Conservation (phyloP, 2,888 invertebrate species). For the Caenorhabditis panamensis region DNA sequence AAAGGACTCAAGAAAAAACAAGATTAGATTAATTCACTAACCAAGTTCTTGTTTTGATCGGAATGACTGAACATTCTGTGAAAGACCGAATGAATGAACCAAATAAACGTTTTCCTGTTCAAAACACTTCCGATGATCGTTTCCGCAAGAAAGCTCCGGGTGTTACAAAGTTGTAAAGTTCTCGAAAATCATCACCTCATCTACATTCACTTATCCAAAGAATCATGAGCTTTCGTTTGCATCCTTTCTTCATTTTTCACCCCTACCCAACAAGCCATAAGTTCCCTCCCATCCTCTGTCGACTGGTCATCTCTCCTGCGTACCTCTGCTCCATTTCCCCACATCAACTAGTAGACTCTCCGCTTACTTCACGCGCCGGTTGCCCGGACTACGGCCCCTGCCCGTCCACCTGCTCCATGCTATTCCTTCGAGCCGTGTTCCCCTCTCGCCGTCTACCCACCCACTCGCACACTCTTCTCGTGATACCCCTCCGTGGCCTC, state of each 20-base stretch:
- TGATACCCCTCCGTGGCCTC: conserved; percentile 28
- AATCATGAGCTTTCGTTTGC: too few relatives aligned
- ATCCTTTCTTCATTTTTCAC: too few relatives aligned
- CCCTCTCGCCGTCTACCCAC: conserved; percentile 11
- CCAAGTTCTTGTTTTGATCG: too few relatives aligned
- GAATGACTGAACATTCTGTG: too few relatives aligned
- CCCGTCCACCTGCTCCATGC: conserved; percentile 17
- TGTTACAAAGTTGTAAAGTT: neutral
- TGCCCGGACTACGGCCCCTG: conserved; percentile 43
- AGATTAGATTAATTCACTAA: conserved; percentile 30
- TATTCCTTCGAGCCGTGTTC: conserved; percentile 27
- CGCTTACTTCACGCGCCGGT: conserved; percentile 16
- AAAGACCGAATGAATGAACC: neutral
- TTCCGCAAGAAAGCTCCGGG: neutral
- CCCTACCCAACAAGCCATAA: too few relatives aligned
- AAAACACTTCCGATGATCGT: neutral
- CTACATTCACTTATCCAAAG: too few relatives aligned
- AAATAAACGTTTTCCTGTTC: conserved; percentile 16
- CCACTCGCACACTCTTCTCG: conserved; percentile 22
- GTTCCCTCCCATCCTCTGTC: neutral
- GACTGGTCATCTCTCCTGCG: conserved; percentile 22
- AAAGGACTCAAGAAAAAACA: conserved; percentile 45
- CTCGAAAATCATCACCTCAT: too few relatives aligned
- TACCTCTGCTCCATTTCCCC: conserved; percentile 4
- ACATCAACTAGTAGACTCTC: conserved; percentile 34